These are phyloP conservation scores for Meloidogyne hapla DNA, from an alignment of 1,140 invertebrate species.

Conservation along the genomic window DNA sequence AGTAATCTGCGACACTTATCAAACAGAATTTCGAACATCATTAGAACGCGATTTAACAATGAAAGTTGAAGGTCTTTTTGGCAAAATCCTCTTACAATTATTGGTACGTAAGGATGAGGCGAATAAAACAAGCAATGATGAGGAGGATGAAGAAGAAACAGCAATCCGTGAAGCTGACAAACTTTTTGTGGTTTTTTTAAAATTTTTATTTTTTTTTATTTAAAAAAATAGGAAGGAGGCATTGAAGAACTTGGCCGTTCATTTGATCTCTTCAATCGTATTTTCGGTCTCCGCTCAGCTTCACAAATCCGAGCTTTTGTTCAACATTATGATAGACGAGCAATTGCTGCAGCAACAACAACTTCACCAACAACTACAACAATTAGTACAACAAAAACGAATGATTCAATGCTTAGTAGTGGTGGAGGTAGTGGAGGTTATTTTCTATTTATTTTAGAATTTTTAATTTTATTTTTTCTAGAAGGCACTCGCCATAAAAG, in stretches of 20 bases:
- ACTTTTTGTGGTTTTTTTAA: constrained; percentile 25
- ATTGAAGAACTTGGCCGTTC: constrained; percentile 53
- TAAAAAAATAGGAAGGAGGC: constrained; percentile 14
- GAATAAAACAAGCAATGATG: constrained; percentile 31
- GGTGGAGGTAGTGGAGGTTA: background rate
- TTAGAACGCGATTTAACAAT: constrained; percentile 46
- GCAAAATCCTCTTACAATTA: constrained; percentile 48
- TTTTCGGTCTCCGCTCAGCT: constrained; percentile 41
- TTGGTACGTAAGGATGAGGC: constrained; percentile 33
- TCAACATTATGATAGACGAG: constrained; percentile 40
- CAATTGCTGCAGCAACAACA: constrained; percentile 10
- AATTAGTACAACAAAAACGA: background rate
- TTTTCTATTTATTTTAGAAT: background rate
- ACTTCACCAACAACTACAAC: constrained; percentile 3
- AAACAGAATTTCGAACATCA: constrained; percentile 42
- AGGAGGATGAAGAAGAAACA: constrained; percentile 44
- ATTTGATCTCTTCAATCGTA: constrained; percentile 43
- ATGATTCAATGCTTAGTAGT: background rate
- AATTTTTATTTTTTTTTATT: background rate
- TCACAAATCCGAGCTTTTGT: constrained; percentile 49
- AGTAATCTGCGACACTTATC: constrained; percentile 51
- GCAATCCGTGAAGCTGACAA: constrained; percentile 33
- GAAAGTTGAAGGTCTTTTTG: constrained; percentile 53
- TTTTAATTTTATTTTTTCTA: background rate
- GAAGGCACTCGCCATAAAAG: background rate